phyloP scores from a whole-genome alignment of 1,140 invertebrate genomes.

The Apolygus lucorum region DNA sequence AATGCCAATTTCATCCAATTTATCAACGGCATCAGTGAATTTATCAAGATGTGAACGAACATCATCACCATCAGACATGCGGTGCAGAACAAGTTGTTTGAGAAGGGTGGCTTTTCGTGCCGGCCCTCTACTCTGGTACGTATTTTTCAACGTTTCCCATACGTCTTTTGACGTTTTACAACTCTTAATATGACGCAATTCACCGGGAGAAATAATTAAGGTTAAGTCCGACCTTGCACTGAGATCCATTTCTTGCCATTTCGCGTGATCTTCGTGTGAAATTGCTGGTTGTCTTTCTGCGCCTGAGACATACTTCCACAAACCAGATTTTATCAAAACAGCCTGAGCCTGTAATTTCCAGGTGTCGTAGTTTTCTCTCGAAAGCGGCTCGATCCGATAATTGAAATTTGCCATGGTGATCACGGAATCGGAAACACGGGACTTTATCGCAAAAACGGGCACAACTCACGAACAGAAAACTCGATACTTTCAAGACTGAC shows the following conservation, averaged over 20 bases:
- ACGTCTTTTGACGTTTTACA: no score
- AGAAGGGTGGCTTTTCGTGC: slow-evolving; percentile 33
- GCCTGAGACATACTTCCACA: slow-evolving; percentile 26
- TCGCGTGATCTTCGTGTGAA: neutral
- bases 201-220: neutral
- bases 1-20: slow-evolving; percentile 33
- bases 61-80: slow-evolving; percentile 32
- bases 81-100: slow-evolving; percentile 33
- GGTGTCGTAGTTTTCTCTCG: slow-evolving; percentile 30
- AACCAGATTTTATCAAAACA: slow-evolving; percentile 24
- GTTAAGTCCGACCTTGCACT: neutral
- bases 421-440: neutral
- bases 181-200: no score
- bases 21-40: slow-evolving; percentile 34
- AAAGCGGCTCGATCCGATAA: no score
- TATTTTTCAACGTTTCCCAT: no score
- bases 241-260: no score
- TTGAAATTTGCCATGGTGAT: slow-evolving; percentile 11
- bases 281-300: neutral
- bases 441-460: no score
- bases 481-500: no score
- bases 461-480: no score
- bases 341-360: slow-evolving; percentile 31
- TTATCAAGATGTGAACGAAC: slow-evolving; percentile 31
- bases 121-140: slow-evolving; percentile 32